Percentiles rank a stretch among this genome's conserved stretches.
These are phyloP conservation scores for Acrobasis repandana DNA, from an alignment of 2,888 invertebrate genomes.

Conservation along the genomic window DNA sequence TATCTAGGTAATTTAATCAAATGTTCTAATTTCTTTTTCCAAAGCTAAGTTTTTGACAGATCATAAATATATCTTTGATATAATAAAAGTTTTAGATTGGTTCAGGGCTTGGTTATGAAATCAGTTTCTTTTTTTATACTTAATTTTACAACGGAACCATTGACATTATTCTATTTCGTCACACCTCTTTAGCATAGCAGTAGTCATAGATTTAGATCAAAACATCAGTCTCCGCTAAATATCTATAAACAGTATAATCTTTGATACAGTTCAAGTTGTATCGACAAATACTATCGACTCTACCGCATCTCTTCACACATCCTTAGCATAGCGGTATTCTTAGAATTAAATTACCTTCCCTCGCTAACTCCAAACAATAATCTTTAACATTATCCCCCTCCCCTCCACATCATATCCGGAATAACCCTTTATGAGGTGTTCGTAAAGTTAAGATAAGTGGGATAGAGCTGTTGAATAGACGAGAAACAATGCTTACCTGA, in stretches of 20 bases:
- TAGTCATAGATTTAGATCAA: no score
- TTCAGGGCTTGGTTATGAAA: no score
- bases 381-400: slow-evolving; percentile 63
- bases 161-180: no score
- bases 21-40: no score
- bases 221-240: no score
- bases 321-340: slow-evolving; percentile 64
- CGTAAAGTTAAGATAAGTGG: slow-evolving; percentile 63
- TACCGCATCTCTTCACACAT: slow-evolving; percentile 37
- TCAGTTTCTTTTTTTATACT: no score
- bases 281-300: background rate
- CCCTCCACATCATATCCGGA: slow-evolving; percentile 35
- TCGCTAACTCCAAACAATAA: slow-evolving; percentile 76
- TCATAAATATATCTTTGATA: no score
- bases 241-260: background rate
- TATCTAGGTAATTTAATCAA: no score
- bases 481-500: slow-evolving; percentile 31
- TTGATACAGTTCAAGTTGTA: background rate
- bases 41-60: no score
- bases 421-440: slow-evolving; percentile 65
- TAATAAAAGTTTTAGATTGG: no score
- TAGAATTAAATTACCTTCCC: slow-evolving; percentile 72
- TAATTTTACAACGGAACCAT: no score
- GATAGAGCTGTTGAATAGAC: slow-evolving; percentile 48
- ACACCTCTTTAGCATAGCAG: no score